These are phyloP conservation scores for Seriola rivoliana DNA, from an alignment of 2,113 vertebrate species.

Conservation along the genomic window DNA sequence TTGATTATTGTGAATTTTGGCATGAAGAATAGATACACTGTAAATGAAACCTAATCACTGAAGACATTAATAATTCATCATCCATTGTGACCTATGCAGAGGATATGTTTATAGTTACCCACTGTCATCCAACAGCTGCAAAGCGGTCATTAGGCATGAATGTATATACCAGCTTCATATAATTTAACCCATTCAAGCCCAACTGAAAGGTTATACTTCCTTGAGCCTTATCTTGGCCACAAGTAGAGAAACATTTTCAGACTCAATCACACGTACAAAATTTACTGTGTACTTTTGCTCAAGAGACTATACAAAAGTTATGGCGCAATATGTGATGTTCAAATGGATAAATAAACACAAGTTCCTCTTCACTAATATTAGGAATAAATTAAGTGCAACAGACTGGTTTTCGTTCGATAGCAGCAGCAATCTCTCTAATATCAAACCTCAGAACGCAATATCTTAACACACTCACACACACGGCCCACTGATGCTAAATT, in stretches of 20 bases:
- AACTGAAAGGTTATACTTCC: background rate
- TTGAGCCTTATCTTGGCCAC: background rate
- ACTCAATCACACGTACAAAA: background rate
- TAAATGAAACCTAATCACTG: slow-evolving; percentile 12
- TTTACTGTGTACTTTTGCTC: background rate
- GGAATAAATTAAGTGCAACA: background rate
- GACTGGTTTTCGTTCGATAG: background rate
- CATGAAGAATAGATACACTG: background rate
- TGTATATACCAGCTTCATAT: slow-evolving; percentile 19
- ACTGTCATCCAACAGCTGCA: slow-evolving; percentile 35
- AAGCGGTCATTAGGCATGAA: slow-evolving; percentile 28
- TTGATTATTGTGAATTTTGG: background rate
- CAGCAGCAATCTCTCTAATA: background rate
- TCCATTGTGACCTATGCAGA: slow-evolving; percentile 34
- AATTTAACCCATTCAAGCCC: background rate
- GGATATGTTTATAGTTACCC: slow-evolving; percentile 38
- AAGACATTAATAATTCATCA: slow-evolving; percentile 43
- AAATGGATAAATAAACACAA: background rate
- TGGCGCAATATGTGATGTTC: background rate
- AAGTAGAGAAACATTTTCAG: background rate
- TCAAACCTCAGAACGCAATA: no score
- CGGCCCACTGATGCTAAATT: background rate
- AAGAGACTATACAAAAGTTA: background rate
- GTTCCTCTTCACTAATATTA: background rate
- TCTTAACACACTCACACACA: background rate